Evolutionary conservation across 2,797 vertebrate genomes (phyloP).

Genomic region (Propithecus perrieri): DNA sequence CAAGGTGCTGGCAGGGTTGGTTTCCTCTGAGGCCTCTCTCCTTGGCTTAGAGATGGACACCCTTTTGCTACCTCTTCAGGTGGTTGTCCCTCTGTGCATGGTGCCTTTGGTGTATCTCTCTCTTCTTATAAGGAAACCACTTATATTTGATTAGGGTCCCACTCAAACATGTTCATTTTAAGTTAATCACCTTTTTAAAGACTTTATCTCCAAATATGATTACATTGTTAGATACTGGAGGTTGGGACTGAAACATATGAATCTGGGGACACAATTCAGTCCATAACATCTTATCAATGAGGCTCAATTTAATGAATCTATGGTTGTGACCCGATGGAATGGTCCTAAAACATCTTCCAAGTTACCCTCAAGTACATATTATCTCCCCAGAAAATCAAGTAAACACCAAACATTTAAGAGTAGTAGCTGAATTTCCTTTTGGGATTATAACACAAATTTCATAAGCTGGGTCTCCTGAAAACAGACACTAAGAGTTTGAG

Average conservation of each 20-base stretch:
- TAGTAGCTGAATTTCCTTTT: neutral
- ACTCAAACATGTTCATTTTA: neutral
- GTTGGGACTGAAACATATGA: neutral
- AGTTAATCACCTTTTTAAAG: neutral
- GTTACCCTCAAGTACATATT: neutral
- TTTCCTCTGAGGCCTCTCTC: neutral
- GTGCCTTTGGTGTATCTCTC: neutral
- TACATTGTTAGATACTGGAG: neutral
- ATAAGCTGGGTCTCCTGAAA: neutral
- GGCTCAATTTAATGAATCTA: neutral
- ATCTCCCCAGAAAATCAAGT: neutral
- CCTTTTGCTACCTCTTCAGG: neutral
- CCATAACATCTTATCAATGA: neutral
- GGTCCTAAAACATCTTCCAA: neutral
- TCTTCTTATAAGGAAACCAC: neutral
- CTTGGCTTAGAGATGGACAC: neutral
- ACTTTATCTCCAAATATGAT: neutral
- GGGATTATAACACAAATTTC: neutral
- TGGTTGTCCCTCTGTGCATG: neutral
- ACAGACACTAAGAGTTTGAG: neutral
- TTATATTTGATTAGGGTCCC: neutral
- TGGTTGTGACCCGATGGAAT: neutral
- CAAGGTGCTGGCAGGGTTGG: neutral
- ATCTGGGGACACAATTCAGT: neutral
- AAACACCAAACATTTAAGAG: neutral